Evolutionary conservation across 2,113 vertebrate genomes (phyloP).

Genomic region (Lampris megalopsis): DNA sequence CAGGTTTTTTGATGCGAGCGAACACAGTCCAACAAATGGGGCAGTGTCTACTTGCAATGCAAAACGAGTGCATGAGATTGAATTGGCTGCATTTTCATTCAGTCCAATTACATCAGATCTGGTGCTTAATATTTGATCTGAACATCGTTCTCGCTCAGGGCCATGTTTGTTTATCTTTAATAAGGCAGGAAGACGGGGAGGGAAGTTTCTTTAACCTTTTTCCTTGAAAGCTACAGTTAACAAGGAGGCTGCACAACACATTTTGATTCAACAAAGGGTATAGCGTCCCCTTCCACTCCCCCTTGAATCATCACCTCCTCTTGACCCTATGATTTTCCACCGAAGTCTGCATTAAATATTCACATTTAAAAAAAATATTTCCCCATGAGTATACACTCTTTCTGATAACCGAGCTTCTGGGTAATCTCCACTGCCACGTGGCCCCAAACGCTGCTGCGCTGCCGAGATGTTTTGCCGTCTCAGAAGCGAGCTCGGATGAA

Average conservation of each 20-base stretch:
- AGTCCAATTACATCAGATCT: no score
- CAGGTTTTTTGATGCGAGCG: no score
- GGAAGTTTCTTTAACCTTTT: no score
- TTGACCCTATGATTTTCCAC: background rate
- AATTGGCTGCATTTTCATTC: no score
- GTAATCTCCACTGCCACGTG: background rate
- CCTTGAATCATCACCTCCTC: slow-evolving; percentile 1
- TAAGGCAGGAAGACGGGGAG: no score
- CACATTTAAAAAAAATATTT: slow-evolving; percentile 3
- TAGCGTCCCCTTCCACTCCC: background rate
- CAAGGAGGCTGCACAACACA: background rate
- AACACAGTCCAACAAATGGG: no score
- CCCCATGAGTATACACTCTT: background rate
- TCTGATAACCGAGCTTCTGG: slow-evolving; percentile 5
- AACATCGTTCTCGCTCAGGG: no score
- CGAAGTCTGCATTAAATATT: slow-evolving; percentile 9
- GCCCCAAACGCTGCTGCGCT: background rate
- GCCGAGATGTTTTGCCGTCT: background rate
- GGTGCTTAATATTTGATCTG: no score
- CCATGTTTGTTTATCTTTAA: no score
- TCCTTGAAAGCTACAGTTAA: background rate
- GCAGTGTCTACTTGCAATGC: no score
- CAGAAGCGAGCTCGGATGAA: slow-evolving; percentile 39
- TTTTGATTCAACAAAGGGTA: background rate
- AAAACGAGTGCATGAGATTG: no score